Evolutionary conservation across 2,888 invertebrate genomes (phyloP).

Genomic region (Beris morrisii): DNA sequence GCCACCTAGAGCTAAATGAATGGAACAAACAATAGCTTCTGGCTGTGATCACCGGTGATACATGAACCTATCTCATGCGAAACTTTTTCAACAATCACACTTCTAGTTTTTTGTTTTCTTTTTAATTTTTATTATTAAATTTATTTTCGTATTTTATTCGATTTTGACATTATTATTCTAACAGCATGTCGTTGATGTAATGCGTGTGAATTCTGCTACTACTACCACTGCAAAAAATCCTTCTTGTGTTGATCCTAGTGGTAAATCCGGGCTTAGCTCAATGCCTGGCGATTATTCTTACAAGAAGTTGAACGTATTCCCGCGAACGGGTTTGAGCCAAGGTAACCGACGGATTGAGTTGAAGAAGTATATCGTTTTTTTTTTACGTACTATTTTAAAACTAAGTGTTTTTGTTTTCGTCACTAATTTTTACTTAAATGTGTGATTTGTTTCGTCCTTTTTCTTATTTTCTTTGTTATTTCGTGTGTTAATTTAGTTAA

Average conservation of each 20-base stretch:
- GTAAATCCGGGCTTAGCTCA: constrained; percentile 12
- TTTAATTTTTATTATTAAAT: constrained; percentile 5
- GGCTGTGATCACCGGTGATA: constrained; percentile 14
- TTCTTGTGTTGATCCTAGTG: constrained; percentile 3
- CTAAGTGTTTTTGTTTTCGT: not conserved
- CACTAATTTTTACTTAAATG: not conserved
- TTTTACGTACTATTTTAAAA: constrained; percentile 13
- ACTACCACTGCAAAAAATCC: constrained; percentile 8
- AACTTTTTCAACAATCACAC: too few relatives aligned
- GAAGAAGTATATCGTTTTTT: constrained; percentile 19
- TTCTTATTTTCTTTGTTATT: not conserved
- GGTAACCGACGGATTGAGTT: constrained; percentile 31
- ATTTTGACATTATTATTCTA: constrained; percentile 25
- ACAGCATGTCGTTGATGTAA: constrained; percentile 36
- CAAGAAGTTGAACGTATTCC: constrained; percentile 21
- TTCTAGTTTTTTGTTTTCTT: not conserved
- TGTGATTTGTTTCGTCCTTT: not conserved
- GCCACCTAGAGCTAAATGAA: not conserved
- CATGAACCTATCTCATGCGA: not conserved
- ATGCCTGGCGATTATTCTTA: not conserved
- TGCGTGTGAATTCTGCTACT: constrained; percentile 26
- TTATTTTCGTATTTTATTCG: constrained; percentile 1
- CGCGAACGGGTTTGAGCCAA: constrained; percentile 30
- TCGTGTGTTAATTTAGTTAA: too few relatives aligned
- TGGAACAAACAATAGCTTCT: not conserved